A percentile compares a stretch with the other conserved stretches of the same genome.
Conservation (phyloP, 2,888 invertebrate genomes). For the Graphium colonna region DNA sequence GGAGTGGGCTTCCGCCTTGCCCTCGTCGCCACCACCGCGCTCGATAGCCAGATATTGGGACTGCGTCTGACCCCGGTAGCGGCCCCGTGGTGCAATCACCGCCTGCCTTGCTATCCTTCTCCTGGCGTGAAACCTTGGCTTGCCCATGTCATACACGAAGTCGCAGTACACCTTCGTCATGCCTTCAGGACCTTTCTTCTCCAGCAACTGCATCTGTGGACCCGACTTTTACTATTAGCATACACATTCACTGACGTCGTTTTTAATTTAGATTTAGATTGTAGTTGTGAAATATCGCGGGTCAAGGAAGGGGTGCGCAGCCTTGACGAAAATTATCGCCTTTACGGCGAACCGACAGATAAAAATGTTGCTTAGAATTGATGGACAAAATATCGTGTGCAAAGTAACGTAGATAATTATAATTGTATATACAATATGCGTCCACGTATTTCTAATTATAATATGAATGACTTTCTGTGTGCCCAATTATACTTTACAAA, state of each 20-base stretch:
- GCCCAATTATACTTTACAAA: no score
- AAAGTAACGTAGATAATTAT: no score
- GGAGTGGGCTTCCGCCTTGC: slow-evolving; percentile 91
- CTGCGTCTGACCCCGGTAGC: slow-evolving; percentile 88
- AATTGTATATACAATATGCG: slow-evolving; percentile 14
- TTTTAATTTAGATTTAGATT: no score
- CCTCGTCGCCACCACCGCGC: slow-evolving; percentile 81
- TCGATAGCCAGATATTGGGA: slow-evolving; percentile 87
- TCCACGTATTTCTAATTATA: no score
- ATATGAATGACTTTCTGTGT: no score
- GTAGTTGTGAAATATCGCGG: slow-evolving; percentile 54
- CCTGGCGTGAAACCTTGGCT: slow-evolving; percentile 6
- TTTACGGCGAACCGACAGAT: slow-evolving; percentile 32
- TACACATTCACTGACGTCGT: no score
- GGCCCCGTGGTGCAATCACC: slow-evolving; percentile 52
- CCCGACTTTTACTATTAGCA: slow-evolving; percentile 44
- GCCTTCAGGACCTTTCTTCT: slow-evolving; percentile 18
- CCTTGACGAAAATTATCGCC: slow-evolving; percentile 61
- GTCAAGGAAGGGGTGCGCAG: slow-evolving; percentile 54
- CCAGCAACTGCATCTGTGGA: slow-evolving; percentile 21
- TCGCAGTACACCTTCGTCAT: slow-evolving; percentile 41
- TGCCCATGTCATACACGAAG: slow-evolving; percentile 18
- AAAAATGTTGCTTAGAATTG: slow-evolving; percentile 17
- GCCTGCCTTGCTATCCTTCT: slow-evolving; percentile 1
- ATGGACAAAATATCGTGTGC: no score